These are phyloP conservation scores for Recurvirostra avosetta DNA, from an alignment of 2,113 vertebrate species.

Conservation along the genomic window DNA sequence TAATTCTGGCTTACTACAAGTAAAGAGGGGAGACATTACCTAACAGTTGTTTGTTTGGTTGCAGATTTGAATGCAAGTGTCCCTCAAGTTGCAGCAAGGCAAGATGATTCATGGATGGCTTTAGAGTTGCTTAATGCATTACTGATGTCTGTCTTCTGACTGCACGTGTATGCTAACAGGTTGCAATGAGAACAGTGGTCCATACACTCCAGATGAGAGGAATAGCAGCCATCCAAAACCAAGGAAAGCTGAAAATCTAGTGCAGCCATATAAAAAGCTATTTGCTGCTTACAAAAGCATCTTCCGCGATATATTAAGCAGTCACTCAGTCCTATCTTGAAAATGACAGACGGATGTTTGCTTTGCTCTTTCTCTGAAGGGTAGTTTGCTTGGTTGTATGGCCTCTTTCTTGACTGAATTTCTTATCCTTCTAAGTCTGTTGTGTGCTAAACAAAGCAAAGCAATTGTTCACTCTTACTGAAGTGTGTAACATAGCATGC, in stretches of 20 bases:
- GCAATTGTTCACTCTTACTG: not conserved
- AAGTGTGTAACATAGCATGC: not conserved
- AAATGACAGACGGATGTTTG: not conserved
- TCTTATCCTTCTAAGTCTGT: not conserved
- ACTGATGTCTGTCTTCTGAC: not conserved
- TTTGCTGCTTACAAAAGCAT: not conserved
- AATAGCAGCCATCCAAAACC: not conserved
- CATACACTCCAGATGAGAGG: not conserved
- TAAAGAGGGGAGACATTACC: not conserved
- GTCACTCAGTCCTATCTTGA: not conserved
- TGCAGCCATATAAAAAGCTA: not conserved
- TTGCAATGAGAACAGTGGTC: not conserved
- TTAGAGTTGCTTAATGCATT: not conserved
- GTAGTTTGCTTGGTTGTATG: not conserved
- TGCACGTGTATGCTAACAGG: rapidly evolving
- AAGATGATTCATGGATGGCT: not conserved
- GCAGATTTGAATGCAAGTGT: rapidly evolving
- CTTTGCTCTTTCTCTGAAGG: not conserved
- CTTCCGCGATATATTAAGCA: not conserved
- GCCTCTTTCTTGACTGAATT: not conserved
- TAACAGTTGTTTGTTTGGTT: not conserved
- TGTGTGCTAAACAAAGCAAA: not conserved
- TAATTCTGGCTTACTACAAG: not conserved
- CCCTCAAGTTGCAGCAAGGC: not conserved
- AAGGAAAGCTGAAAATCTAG: not conserved